Evolutionary conservation across 2,888 invertebrate species (phyloP).

Genomic region (Ochropleura plecta): DNA sequence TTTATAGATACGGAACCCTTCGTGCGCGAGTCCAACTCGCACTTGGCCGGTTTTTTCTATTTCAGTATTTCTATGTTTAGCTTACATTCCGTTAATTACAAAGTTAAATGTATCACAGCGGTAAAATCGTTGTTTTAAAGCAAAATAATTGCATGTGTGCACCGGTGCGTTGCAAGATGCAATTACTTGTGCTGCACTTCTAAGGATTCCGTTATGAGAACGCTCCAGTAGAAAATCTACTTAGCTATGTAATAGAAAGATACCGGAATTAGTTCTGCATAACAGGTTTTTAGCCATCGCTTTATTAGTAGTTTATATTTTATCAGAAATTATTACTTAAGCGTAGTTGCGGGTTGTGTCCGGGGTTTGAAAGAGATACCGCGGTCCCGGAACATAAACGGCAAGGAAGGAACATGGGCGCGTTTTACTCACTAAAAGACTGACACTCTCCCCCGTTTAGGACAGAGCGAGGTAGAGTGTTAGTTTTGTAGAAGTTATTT

Average conservation of each 20-base stretch:
- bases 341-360: too few relatives aligned
- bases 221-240: slow-evolving; percentile 50
- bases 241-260: slow-evolving; percentile 57
- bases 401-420: too few relatives aligned
- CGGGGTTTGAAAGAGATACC: too few relatives aligned
- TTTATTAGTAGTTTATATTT: slow-evolving; percentile 13
- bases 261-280: slow-evolving; percentile 50
- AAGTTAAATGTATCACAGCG: slow-evolving; percentile 21
- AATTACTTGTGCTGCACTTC: slow-evolving; percentile 76
- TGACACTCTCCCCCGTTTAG: too few relatives aligned
- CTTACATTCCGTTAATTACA: slow-evolving; percentile 19
- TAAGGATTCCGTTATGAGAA: slow-evolving; percentile 75
- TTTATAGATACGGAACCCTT: too few relatives aligned
- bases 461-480: too few relatives aligned
- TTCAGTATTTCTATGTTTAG: slow-evolving; percentile 15
- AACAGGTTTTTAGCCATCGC: slow-evolving; percentile 39
- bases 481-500: too few relatives aligned
- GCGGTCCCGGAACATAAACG: too few relatives aligned
- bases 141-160: slow-evolving; percentile 60
- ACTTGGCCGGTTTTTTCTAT: background rate
- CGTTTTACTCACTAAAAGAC: too few relatives aligned
- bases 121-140: slow-evolving; percentile 45
- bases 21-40: too few relatives aligned
- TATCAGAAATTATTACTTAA: background rate
- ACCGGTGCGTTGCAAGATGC: slow-evolving; percentile 72